A percentile compares a stretch with the other conserved stretches of the same genome.
phyloP scores from a whole-genome alignment of 2,113 vertebrate species.

The Hemichromis elongatus region DNA sequence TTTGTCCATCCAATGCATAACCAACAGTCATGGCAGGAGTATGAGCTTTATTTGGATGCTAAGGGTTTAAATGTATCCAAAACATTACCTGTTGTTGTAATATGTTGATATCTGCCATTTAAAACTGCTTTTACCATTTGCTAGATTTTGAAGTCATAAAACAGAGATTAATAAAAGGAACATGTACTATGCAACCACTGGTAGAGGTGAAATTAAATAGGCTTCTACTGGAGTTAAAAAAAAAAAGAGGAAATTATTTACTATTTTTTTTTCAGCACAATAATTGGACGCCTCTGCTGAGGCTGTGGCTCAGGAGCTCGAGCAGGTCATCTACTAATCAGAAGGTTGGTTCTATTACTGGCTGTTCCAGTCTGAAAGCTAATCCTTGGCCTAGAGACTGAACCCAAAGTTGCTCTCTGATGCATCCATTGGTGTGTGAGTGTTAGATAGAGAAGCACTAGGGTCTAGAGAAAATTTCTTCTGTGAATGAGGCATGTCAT shows the following conservation, averaged over 20 bases:
- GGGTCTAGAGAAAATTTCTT: neutral
- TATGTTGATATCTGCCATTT: conserved; percentile 43
- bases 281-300: neutral
- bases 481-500: neutral
- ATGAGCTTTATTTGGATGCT: neutral
- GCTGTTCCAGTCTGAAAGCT: neutral
- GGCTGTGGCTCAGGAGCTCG: neutral
- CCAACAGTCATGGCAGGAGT: neutral
- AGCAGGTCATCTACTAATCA: neutral
- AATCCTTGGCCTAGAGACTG: neutral
- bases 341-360: neutral
- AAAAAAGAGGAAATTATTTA: neutral
- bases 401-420: neutral
- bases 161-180: neutral
- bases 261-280: neutral
- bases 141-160: conserved; percentile 1
- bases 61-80: conserved; percentile 20
- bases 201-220: neutral
- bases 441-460: neutral
- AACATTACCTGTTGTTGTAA: conserved; percentile 31
- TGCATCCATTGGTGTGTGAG: neutral
- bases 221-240: neutral
- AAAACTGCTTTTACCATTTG: conserved; percentile 35
- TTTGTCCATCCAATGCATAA: neutral
- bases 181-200: neutral